Evolutionary conservation across 2,113 vertebrate genomes (phyloP).

Genomic region (Aphelocoma coerulescens): DNA sequence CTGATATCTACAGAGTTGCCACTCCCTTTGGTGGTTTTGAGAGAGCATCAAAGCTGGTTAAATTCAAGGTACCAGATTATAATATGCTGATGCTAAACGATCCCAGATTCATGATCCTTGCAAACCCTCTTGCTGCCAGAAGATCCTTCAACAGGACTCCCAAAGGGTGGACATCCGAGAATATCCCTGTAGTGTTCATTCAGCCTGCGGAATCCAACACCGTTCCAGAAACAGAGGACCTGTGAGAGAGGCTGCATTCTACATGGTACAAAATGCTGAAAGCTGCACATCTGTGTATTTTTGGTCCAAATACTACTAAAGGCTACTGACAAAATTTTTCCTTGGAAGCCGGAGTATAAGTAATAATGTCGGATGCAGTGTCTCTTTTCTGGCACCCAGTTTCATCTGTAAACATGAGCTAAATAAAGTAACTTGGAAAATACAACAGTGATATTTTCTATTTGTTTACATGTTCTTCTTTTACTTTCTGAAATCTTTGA

Average conservation of each 20-base stretch:
- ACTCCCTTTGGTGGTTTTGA: conserved; percentile 93
- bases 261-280: neutral
- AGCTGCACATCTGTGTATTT: neutral
- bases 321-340: neutral
- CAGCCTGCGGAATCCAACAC: conserved; percentile 66
- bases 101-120: conserved; percentile 75
- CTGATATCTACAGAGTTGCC: conserved; percentile 82
- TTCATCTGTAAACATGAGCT: conserved; percentile 24
- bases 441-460: neutral
- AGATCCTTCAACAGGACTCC: conserved; percentile 93
- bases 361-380: neutral
- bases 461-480: neutral
- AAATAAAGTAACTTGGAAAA: conserved; percentile 66
- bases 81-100: conserved; percentile 77
- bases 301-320: conserved; percentile 29
- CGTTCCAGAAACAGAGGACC: conserved; percentile 91
- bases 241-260: conserved; percentile 71
- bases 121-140: conserved; percentile 73
- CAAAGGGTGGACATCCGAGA: conserved; percentile 83
- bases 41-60: conserved; percentile 80
- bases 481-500: neutral
- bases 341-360: conserved; percentile 14
- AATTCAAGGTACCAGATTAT: conserved; percentile 77
- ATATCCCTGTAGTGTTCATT: conserved; percentile 70
- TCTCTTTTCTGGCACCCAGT: conserved; percentile 15